Evolutionary conservation across 2,888 invertebrate species (phyloP), one percentile per base, ranked within the genome.

Genomic region (Caradrina clavipalpis): DNA sequence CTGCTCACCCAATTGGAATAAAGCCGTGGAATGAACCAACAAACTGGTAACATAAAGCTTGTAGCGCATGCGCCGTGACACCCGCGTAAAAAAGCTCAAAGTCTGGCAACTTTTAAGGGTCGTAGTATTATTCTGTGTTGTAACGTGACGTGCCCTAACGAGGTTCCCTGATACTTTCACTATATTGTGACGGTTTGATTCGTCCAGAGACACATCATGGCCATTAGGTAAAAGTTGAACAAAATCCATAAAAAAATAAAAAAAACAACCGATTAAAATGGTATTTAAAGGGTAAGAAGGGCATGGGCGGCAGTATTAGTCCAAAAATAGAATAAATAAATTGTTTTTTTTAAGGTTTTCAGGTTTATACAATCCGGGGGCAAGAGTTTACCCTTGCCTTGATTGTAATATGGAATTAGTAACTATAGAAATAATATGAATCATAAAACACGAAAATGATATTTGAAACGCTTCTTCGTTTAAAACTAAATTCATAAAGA

Each of bases 61-160:
- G 26, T 15, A 53, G 57, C 19, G 2, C 39, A 58, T 49, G 21
- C 31, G 22, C 58, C 65, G 62, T 47, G 55, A 31, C 58, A 11
- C n/a, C 47, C 19, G 5, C 19, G 21, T 70, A 39, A 64, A 67
- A 55, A 65, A 47, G n/a, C 11, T 19, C 39, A 35, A 42, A 50
- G 22, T 42, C 21, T 50, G 13, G n/a, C 19, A 68, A 72, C 56
- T 51, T 78, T 57, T 63, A 66, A 68, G 66, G 72, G 62, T 45
- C 55, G 13, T 57, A 65, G 67, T 75, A 56, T 55, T 64, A 51
- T 65, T 47, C 1, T 13, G 10, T 35, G 7, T 53, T 42, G 35
- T 55, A 26, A 15, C 22, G 26, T 45, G 45, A 62, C 19, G 15
- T 22, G 7, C 17, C 45, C 17, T 22, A 55, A 22, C 42, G 63